Base-by-base conservation (phyloP, 23 tunicate genomes). In the Botrylloides violaceus region DNA sequence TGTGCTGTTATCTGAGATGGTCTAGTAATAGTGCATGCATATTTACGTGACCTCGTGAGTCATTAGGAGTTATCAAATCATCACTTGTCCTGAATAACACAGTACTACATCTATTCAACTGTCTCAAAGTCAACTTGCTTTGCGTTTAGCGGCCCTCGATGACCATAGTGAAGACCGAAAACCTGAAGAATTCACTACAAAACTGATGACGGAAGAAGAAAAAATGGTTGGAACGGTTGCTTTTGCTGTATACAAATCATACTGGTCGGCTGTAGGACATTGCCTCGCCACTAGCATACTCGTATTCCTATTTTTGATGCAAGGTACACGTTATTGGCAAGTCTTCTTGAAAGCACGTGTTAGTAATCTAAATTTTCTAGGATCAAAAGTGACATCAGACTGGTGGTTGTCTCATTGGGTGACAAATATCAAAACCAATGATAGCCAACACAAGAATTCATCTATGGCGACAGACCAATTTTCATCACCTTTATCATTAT, bases 351-450 rank as follows among this genome's bases (percentile, higher is more conserved):
- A 9, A 59, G 65, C 21, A 7, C 24, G 27, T 59, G 19, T 59
- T 23, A 12, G 19, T n/a, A 26, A 65, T 5, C 15, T 31, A 33
- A 49, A n/a, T 9, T 43, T 3, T 65, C 4, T 66, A 90, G 97
- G 80, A 53, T 83, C 97, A 35, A 90, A 90, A 39, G 86, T 90
- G 21, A 62, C 75, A 23, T 90, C 97, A 49, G 97, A 90, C 75
- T 90, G 97, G 97, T 90, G 97, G 97, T 39, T 90, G 29, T 79
- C 97, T 12, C 66, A 83, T 21, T 90, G 97, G 97, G 96, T 88
- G 32, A 81, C 58, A 25, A 39, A 77, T 4, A 82, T 66, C 15
- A 47, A 71, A 29, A 5, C 36, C 19, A 68, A 77, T 36, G 65
- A 0, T 19, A 83, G 56, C 65, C 18, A 43, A 9, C 9, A 43